phyloP scores from a whole-genome alignment of 92 coral and sea anemone genomes.

The Bergia sp. region DNA sequence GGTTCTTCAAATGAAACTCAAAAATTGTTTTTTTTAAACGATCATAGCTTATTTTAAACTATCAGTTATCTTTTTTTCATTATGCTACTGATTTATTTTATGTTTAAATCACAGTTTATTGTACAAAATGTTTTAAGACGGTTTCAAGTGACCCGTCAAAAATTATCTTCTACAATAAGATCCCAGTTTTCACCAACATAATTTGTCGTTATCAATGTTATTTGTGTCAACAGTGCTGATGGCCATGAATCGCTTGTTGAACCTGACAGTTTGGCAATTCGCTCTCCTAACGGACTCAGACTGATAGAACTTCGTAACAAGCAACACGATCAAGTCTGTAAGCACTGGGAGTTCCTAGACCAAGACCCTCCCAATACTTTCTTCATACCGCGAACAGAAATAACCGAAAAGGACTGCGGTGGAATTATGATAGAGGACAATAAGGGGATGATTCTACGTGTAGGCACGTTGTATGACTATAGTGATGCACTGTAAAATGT shows the following conservation, averaged over 20 bases:
- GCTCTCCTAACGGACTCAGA: slow-evolving; percentile 76
- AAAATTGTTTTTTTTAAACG: no score
- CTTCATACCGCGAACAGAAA: slow-evolving; percentile 64
- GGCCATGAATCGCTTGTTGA: slow-evolving; percentile 27
- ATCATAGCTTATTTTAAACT: no score
- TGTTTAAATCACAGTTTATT: no score
- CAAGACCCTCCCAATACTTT: slow-evolving; percentile 66
- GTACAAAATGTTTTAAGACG: no score
- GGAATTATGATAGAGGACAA: slow-evolving; percentile 68
- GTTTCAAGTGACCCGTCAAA: no score
- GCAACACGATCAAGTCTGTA: slow-evolving; percentile 75
- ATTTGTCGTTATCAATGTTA: not conserved
- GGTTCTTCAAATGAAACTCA: no score
- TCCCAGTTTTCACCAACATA: not conserved
- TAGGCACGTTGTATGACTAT: slow-evolving; percentile 63
- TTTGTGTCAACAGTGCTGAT: slow-evolving; percentile 24
- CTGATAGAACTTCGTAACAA: slow-evolving; percentile 84
- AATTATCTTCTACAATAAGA: no score
- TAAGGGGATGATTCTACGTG: slow-evolving; percentile 70
- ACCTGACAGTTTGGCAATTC: slow-evolving; percentile 50
- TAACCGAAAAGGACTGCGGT: slow-evolving; percentile 61
- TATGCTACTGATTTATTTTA: no score
- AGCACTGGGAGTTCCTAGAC: slow-evolving; percentile 90
- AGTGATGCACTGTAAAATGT: slow-evolving; percentile 13
- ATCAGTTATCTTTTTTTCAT: no score